Evolutionary conservation across 2,888 invertebrate species (phyloP), one percentile per base, ranked within the genome.

Genomic region (Lypha dubia): DNA sequence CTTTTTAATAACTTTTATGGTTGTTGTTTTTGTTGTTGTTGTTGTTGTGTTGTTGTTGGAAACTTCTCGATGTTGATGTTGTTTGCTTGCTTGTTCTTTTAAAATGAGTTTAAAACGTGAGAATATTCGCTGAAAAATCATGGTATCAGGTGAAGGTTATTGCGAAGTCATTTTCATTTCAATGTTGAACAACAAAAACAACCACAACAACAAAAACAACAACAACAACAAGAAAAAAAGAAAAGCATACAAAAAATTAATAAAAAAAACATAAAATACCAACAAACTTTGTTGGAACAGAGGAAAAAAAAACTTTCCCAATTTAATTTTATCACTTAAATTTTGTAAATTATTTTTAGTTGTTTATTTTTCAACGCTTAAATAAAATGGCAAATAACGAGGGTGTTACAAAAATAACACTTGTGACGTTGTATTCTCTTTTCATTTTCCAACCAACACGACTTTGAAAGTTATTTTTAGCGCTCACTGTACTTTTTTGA

Each of bases 71-170:
- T 41, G 38, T 62, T 38, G 7, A 28, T 58, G 46, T 60, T 62
- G n/a, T 53, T 53, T 41, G 56, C 28, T 56, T n/a, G 46, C 46
- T 62, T 9, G 35, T 62, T 7, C n/a, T 62, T 70, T n/a, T 17
- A 41, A 44, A 71, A 11, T 53, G 15, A 22, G 53, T 35, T 46
- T 63, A 15, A 15, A 56, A 63, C 15, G 46, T 56, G 28, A 22
- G 28, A 38, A 38, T 65, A 65, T 77, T 68, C 38, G 58, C 67
- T 51, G 49, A 7, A 44, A 68, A 74, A 74, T 71, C 38, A 70
- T 71, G 81, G 70, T 82, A 76, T 20, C 81, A 82, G 81, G 75
- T 82, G 73, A 79, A 83, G 79, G 79, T 83, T 83, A 20, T 79
- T 79, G 74, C 41, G 68, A 79, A 79, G 73, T 83, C 68, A 83